Conservation (phyloP, 2,113 vertebrate species). For the Hylia prasina region DNA sequence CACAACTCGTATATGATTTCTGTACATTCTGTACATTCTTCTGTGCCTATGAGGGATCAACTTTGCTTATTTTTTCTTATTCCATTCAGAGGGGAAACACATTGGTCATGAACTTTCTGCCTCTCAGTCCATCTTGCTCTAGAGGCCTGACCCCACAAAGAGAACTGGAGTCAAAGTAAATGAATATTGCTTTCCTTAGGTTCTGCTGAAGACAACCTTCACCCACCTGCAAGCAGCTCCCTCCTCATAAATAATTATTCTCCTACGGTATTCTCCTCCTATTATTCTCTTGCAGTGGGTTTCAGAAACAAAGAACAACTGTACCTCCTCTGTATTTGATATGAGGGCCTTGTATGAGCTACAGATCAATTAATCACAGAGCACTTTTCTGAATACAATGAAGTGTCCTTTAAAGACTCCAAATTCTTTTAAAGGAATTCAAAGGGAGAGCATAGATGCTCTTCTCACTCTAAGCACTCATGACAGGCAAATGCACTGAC, state of each 20-base stretch:
- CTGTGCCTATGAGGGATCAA: neutral
- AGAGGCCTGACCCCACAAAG: neutral
- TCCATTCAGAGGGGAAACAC: neutral
- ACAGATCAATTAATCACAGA: neutral
- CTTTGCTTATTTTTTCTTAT: neutral
- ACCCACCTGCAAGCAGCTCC: neutral
- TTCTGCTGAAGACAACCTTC: neutral
- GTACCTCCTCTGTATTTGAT: neutral
- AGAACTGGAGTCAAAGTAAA: neutral
- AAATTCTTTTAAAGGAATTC: neutral
- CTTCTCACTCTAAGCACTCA: neutral
- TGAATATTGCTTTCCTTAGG: accelerated
- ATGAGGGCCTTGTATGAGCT: neutral
- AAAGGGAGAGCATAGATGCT: neutral
- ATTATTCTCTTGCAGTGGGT: neutral
- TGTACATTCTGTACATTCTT: neutral
- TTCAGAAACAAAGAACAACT: neutral
- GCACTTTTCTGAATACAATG: neutral
- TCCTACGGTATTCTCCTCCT: too few species aligned
- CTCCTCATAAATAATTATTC: neutral
- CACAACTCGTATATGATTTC: neutral
- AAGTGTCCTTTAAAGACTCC: neutral
- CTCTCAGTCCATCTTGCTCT: neutral
- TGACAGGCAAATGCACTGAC: neutral
- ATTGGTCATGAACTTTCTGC: neutral